Evolutionary conservation across 2,888 invertebrate species (phyloP), one percentile per base, ranked within the genome.

Genomic region (Deilephila elpenor): DNA sequence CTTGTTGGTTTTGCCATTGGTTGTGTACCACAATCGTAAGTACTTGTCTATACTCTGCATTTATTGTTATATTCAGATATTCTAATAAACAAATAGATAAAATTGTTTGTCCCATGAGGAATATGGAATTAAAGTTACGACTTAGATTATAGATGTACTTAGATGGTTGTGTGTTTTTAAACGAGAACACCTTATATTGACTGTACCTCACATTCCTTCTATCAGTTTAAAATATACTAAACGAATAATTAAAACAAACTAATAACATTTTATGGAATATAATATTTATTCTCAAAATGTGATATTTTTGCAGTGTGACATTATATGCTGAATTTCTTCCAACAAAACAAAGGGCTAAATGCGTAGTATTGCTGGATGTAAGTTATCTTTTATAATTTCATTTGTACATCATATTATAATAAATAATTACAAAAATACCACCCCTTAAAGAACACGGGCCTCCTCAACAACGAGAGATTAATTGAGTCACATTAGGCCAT

Each of bases 1-100:
- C 95, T 99, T 11, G 99, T 99, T 17, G 99, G 99, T 64, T 98
- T 99, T 93, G 98, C 99, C 29, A 98, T 99, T 84, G 99, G 99
- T 80, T 99, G 99, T 88, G 98, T 98, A 59, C 99, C 99, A 73
- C 99, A 99, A 93, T 98, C 99, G 98, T 98, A 95, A 97, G 98
- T 96, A 20, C 51, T 51, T 59, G 74, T 59, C 4, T 60, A 1
- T 29, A 29, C 73, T 59, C 4, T 60, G 5, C n/a, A 29, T 20
- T 8, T 72, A 25, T 61, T n/a, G 29, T 2, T 5, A 11, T 62
- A 34, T 29, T 62, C 25, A 11, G 11, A 29, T 32, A 32, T 32
- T 32, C 32, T 32, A 32, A 2, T 32, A 32, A 32, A 32, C 5
- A 32, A 32, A 32, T 4, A 32, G 3, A 32, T 32, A 2, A 32